Percentiles rank a stretch among this genome's conserved stretches.
These are phyloP conservation scores for Machimus rusticus DNA, from an alignment of 2,888 invertebrate species.

Conservation along the genomic window DNA sequence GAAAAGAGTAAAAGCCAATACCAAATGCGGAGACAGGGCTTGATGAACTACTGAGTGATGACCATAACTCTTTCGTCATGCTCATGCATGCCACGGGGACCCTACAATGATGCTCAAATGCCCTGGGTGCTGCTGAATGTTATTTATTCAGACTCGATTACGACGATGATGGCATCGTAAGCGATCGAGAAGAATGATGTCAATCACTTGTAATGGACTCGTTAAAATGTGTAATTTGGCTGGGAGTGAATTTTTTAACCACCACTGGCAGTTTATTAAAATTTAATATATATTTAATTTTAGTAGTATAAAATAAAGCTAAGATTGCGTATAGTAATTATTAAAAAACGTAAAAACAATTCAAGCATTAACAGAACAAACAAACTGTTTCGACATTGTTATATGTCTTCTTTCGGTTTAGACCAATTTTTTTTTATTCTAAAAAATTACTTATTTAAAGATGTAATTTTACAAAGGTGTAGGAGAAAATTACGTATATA, in stretches of 20 bases:
- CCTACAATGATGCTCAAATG: neutral
- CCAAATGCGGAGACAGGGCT: neutral
- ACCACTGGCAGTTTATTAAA: neutral
- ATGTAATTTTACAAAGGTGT: no score
- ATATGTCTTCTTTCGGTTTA: no score
- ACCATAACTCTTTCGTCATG: neutral
- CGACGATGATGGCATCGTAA: slow-evolving; percentile 40
- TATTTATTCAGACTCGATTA: slow-evolving; percentile 32
- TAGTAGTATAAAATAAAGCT: neutral
- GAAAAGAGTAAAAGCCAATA: slow-evolving; percentile 17
- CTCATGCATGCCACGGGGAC: neutral
- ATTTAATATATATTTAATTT: neutral
- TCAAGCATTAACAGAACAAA: neutral
- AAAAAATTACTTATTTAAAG: no score
- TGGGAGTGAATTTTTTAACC: slow-evolving; percentile 2
- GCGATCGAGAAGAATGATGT: slow-evolving; percentile 41
- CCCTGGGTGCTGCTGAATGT: slow-evolving; percentile 22
- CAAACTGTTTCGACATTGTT: no score
- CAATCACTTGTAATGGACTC: slow-evolving; percentile 45
- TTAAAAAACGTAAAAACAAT: neutral
- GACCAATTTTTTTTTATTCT: no score
- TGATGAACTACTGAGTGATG: slow-evolving; percentile 26
- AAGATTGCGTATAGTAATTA: neutral
- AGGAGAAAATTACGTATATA: no score
- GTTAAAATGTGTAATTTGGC: slow-evolving; percentile 46